Base-by-base conservation (phyloP, 2,113 vertebrate genomes). In the Pangasianodon gigas region DNA sequence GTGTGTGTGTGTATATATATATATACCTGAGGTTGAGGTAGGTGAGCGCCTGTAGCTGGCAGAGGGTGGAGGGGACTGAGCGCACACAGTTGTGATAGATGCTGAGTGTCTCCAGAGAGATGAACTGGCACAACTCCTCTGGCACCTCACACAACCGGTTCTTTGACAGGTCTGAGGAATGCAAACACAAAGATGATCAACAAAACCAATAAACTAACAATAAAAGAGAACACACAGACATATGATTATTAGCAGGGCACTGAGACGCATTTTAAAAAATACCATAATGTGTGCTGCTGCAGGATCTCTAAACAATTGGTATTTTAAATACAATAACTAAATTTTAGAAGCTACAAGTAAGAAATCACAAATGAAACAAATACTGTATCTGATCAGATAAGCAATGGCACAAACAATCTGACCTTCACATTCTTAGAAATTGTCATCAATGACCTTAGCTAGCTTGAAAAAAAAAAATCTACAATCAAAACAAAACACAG, bases 11-110 rank as follows among this genome's bases (percentile, higher is more conserved):
- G 67, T 85, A 83, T 77, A 44, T 62, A 83, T 62, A 65, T 87
- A 9, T 65, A 13, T 94, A 95, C 95, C 94, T 95, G 94, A 96
- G 92, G 94, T 95, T 96, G 96, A 99, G 97, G 97, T 98, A 98
- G 92, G 97, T 96, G 89, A 98, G 97, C 37, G 97, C 97, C 91
- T 97, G 98, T 19, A 98, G 97, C 93, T 98, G 97, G 91, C 95
- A 95, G 83, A 98, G 93, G 93, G 94, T 95, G 44, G 96, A 90
- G 52, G 97, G 95, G 85, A 98, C 93, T 52, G 95, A 96, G 90
- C 97, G 96, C 93, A 98, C 96, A 88, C 98, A 98, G 95, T 99
- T 99, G 95, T 99, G 97, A 92, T 98, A 97, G n/a, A 99, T 95
- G 92, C 96, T 97, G 92, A 99, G 96, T 0, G 96, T 97, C 92